Percentiles rank a stretch among this genome's conserved stretches.
phyloP scores from a whole-genome alignment of 2,888 invertebrate genomes.

The Sesia bembeciformis region DNA sequence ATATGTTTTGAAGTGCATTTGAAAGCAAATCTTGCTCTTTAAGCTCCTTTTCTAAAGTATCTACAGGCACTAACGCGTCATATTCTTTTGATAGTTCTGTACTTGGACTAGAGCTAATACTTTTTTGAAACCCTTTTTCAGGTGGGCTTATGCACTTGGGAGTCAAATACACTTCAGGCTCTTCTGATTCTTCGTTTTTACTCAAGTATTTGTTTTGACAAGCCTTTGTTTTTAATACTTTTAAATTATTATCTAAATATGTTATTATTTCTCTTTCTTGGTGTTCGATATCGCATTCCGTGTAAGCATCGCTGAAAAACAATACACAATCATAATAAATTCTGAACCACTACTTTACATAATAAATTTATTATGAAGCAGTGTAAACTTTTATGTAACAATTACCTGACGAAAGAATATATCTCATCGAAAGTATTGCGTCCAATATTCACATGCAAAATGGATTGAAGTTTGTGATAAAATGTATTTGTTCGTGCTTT shows the following conservation, averaged over 20 bases:
- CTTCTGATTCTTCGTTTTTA: slow-evolving; percentile 39
- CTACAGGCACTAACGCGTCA: slow-evolving; percentile 52
- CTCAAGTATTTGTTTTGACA: slow-evolving; percentile 14
- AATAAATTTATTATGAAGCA: too few relatives aligned
- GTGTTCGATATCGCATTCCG: slow-evolving; percentile 59
- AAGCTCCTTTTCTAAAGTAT: slow-evolving; percentile 62
- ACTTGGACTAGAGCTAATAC: slow-evolving; percentile 47
- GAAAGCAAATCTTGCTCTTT: slow-evolving; percentile 69
- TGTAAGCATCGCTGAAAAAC: slow-evolving; percentile 63
- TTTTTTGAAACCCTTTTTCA: slow-evolving; percentile 23
- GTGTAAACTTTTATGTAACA: too few relatives aligned
- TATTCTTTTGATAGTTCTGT: slow-evolving; percentile 57
- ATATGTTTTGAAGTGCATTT: slow-evolving; percentile 63
- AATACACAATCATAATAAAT: background rate
- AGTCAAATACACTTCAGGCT: slow-evolving; percentile 57
- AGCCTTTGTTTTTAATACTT: too few relatives aligned
- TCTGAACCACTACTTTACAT: too few relatives aligned
- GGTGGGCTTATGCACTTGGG: slow-evolving; percentile 55
- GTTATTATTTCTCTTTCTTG: slow-evolving; percentile 64
- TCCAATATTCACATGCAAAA: slow-evolving; percentile 67
- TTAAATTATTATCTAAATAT: slow-evolving; percentile 44
- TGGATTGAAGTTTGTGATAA: slow-evolving; percentile 69
- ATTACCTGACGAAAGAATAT: slow-evolving; percentile 68
- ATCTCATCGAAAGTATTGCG: slow-evolving; percentile 67
- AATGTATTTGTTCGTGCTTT: slow-evolving; percentile 74